Conservation (phyloP, 2,797 vertebrate species). For the Petrocephalus sullivani region DNA sequence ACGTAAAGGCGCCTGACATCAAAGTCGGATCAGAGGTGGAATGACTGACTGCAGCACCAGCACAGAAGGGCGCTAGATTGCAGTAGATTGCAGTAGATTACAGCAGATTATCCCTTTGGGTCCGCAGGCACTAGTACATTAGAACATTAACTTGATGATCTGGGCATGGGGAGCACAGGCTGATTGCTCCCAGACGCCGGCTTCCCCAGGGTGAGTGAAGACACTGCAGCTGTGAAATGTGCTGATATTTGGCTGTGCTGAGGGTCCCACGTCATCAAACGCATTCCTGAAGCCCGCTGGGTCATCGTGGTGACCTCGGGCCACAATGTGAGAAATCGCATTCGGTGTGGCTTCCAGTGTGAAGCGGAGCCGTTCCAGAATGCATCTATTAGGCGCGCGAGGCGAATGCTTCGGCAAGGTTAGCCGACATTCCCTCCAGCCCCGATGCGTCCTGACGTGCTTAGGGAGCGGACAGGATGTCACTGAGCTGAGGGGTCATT, state of each 20-base stretch:
- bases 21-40: neutral
- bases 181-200: neutral
- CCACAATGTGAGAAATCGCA: neutral
- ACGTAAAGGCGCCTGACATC: neutral
- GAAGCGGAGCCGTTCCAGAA: neutral
- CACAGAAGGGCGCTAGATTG: neutral
- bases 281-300: neutral
- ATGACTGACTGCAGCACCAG: neutral
- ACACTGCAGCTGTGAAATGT: neutral
- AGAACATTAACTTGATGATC: neutral
- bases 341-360: neutral
- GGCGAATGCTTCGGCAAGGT: neutral
- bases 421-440: neutral
- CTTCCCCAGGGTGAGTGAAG: neutral
- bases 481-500: neutral
- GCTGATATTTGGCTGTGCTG: neutral
- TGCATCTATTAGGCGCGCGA: neutral
- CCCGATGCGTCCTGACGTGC: neutral
- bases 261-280: neutral
- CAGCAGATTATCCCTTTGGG: neutral
- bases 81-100: neutral
- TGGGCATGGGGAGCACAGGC: neutral
- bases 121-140: neutral
- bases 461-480: neutral
- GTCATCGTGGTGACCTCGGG: neutral